phyloP scores from a whole-genome alignment of 1,140 invertebrate genomes.

The Drosophila littoralis region DNA sequence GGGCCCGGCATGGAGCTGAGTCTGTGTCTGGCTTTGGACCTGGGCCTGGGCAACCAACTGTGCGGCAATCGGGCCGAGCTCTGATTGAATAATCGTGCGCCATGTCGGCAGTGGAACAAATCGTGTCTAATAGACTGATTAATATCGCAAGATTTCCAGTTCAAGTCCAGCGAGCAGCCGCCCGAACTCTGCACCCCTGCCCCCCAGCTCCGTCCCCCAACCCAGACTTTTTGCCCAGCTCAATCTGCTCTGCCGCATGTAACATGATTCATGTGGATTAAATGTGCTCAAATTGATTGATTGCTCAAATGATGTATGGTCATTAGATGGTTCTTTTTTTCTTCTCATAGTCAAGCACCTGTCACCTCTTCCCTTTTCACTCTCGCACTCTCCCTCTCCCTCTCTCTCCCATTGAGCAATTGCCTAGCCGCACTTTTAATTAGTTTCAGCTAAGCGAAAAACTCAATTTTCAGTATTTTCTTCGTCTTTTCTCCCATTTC shows the following conservation, averaged over 20 bases:
- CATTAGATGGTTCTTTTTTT: conserved; percentile 67
- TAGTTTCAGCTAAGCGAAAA: conserved; percentile 70
- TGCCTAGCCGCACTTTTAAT: conserved; percentile 56
- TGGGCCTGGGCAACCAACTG: conserved; percentile 60
- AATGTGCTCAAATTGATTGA: conserved; percentile 80
- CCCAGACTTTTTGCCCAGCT: neutral
- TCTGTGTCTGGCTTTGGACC: conserved; percentile 8
- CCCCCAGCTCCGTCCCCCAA: neutral
- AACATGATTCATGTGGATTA: conserved; percentile 79
- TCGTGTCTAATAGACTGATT: conserved; percentile 81
- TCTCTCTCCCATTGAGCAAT: neutral
- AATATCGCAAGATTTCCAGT: conserved; percentile 77
- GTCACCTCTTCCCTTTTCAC: neutral
- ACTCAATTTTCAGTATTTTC: conserved; percentile 58
- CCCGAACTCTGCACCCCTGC: conserved; percentile 25
- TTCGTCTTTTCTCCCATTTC: conserved; percentile 20
- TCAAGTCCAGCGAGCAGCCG: conserved; percentile 58
- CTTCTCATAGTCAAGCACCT: conserved; percentile 12
- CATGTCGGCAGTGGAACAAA: conserved; percentile 69
- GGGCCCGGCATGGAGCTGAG: neutral
- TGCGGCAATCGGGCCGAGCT: conserved; percentile 25
- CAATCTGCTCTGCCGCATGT: conserved; percentile 52
- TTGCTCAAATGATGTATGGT: conserved; percentile 80
- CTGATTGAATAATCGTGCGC: conserved; percentile 77
- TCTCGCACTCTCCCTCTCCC: neutral